Conservation (phyloP, 64 coral and sea anemone species). For the Montipora cactus region DNA sequence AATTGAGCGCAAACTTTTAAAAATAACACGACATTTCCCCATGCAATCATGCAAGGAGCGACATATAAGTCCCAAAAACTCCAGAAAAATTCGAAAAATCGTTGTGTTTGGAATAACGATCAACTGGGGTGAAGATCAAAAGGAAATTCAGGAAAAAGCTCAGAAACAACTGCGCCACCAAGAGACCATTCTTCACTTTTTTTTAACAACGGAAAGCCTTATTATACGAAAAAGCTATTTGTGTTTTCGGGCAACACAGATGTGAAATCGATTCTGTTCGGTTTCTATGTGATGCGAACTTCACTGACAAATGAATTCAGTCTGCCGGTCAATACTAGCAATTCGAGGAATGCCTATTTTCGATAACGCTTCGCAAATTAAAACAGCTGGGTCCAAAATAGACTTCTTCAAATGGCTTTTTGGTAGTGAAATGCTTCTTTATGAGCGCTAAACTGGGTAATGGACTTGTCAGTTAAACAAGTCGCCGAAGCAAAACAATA, state of each 20-base stretch:
- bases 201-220: neutral
- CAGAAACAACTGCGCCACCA: constrained; percentile 33
- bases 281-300: neutral
- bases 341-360: constrained; percentile 31
- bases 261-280: constrained; percentile 44
- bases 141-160: neutral
- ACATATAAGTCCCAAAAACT: too few relatives aligned
- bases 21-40: neutral
- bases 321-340: neutral
- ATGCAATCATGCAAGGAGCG: too few relatives aligned
- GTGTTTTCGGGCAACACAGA: neutral
- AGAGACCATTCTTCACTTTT: constrained; percentile 31
- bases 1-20: neutral
- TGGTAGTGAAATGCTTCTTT: constrained; percentile 31
- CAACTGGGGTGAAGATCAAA: constrained; percentile 11
- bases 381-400: constrained; percentile 35
- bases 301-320: neutral
- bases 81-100: too few relatives aligned
- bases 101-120: too few relatives aligned
- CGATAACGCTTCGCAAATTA: constrained; percentile 39
- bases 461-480: neutral
- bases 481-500: constrained; percentile 8
- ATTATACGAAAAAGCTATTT: constrained; percentile 1
- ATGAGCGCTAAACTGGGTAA: neutral
- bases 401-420: neutral